phyloP scores from a whole-genome alignment of 2,113 vertebrate genomes.

The Rousettus leschenaultii region DNA sequence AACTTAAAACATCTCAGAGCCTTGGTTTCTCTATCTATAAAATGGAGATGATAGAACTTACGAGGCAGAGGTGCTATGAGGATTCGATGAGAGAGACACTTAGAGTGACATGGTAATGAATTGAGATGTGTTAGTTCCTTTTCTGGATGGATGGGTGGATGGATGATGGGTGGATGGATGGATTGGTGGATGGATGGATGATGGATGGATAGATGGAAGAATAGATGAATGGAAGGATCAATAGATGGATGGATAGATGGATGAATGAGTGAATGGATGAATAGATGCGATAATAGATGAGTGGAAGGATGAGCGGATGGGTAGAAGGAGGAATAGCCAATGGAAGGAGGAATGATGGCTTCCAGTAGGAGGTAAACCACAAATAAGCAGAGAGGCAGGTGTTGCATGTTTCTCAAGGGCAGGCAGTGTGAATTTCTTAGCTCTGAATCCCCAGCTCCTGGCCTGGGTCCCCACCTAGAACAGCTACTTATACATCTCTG shows the following conservation, averaged over 20 bases:
- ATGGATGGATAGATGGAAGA: rapidly evolving
- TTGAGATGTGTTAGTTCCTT: not conserved
- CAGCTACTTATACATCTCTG: not conserved
- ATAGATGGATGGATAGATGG: not conserved
- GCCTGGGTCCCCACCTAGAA: not conserved
- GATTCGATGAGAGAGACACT: not conserved
- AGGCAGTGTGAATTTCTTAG: not conserved
- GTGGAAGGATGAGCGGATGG: no score
- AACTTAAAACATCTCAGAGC: not conserved
- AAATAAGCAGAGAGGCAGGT: not conserved
- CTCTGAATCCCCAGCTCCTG: not conserved
- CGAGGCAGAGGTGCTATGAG: not conserved
- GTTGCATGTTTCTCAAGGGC: not conserved
- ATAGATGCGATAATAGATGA: no score
- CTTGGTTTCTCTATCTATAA: not conserved
- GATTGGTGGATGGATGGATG: no score
- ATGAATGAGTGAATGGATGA: not conserved
- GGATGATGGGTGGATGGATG: rapidly evolving
- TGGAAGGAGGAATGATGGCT: not conserved
- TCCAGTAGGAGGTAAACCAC: not conserved
- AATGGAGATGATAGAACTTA: not conserved
- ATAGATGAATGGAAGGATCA: not conserved
- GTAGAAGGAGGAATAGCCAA: not conserved
- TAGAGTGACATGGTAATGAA: not conserved
- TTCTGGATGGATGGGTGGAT: not conserved